These are phyloP conservation scores for Phrynosoma blainvillii DNA, from an alignment of 2,113 vertebrate genomes.

Conservation along the genomic window DNA sequence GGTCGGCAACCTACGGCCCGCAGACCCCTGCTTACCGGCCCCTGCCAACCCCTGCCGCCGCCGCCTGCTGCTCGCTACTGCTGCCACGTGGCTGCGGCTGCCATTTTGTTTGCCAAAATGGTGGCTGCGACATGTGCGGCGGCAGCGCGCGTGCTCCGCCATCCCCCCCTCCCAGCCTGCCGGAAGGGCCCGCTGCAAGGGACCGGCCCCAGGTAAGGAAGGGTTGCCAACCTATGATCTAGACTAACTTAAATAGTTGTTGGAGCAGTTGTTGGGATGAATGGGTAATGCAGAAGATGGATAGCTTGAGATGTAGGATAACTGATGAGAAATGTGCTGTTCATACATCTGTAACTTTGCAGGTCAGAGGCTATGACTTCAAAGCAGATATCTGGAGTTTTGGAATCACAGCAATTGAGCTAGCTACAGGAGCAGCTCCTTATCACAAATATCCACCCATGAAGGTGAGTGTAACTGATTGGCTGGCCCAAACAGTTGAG, in stretches of 20 bases:
- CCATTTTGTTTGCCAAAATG: too few relatives aligned
- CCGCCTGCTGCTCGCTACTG: too few relatives aligned
- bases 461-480: slow-evolving; percentile 82
- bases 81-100: too few relatives aligned
- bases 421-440: slow-evolving; percentile 95
- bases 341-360: slow-evolving; percentile 17
- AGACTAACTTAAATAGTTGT: neutral
- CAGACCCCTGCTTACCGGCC: too few relatives aligned
- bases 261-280: neutral
- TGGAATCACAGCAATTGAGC: slow-evolving; percentile 97
- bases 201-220: too few relatives aligned
- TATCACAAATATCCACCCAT: slow-evolving; percentile 99
- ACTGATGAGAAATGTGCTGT: neutral
- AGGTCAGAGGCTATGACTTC: slow-evolving; percentile 98
- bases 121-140: too few relatives aligned
- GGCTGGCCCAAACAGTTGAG: neutral
- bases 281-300: neutral
- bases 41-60: too few relatives aligned
- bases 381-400: slow-evolving; percentile 99
- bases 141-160: too few relatives aligned
- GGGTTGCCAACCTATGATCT: too few relatives aligned
- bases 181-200: too few relatives aligned
- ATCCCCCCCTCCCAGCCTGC: too few relatives aligned
- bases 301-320: neutral
- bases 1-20: too few relatives aligned